These are phyloP conservation scores for Carollia perspicillata DNA, from an alignment of 2,113 vertebrate species.

Conservation along the genomic window DNA sequence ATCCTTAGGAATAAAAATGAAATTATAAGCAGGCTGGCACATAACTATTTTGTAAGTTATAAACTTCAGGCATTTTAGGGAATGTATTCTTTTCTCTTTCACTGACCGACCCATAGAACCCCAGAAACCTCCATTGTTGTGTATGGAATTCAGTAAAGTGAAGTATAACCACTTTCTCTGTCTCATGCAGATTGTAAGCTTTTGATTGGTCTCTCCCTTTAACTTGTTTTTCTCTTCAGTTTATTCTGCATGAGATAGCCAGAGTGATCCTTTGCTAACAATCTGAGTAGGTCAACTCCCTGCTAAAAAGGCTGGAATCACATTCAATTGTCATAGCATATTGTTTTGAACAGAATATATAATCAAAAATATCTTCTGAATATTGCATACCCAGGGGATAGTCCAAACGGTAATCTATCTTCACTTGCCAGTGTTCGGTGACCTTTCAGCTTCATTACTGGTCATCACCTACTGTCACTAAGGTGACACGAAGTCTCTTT, in stretches of 20 bases:
- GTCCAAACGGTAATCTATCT: not conserved
- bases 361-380: not conserved
- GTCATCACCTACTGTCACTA: not conserved
- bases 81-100: not conserved
- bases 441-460: not conserved
- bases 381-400: not conserved
- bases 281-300: fast-evolving
- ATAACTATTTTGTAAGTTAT: not conserved
- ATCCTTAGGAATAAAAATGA: not conserved
- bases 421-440: not conserved
- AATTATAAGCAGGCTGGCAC: not conserved
- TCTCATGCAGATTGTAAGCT: fast-evolving
- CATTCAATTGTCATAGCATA: not conserved
- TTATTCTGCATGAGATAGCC: not conserved
- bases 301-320: not conserved
- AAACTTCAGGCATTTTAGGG: not conserved
- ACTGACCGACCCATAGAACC: not conserved
- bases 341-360: not conserved
- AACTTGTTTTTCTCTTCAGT: not conserved
- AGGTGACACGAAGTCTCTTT: not conserved
- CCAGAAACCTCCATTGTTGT: not conserved
- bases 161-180: fast-evolving
- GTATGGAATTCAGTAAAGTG: not conserved
- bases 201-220: not conserved
- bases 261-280: not conserved